Base-by-base conservation (phyloP, 53 echinoderm and acorn worm genomes). In the Mesocentrotus franciscanus region DNA sequence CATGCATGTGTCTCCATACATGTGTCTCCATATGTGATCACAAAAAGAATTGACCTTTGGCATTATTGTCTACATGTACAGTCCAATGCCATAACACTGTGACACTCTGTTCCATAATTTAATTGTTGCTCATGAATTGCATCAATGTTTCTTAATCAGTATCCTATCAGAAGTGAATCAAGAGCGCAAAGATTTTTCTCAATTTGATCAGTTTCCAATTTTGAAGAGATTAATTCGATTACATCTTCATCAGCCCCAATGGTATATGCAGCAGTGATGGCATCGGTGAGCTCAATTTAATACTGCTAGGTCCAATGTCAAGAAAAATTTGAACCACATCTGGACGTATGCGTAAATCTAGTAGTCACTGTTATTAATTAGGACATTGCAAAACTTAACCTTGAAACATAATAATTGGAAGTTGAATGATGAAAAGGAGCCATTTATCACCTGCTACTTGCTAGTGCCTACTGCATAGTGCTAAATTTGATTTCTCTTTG, bases 161-260 rank as follows among this genome's bases (percentile, higher is more conserved):
- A 3, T 27, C 13, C 58, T 26, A 26, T 87, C 58, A 6, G 87
- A 87, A 58, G 29, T 87, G 87, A 87, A 56, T 81, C 87, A 57
- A 29, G 11, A 26, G 11, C 58, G 13, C 58, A 57, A 49, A 87
- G 33, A 91, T 66, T 91, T 18, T 91, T 16, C 33, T 20, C 91
- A 91, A 66, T 91, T 64, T 91, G 91, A 91, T 91, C 91, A 91
- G 11, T 56, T 35, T 34, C 61, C 91, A 91, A 91, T 61, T 91
- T 91, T 30, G 33, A 20, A 20, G 91, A 91, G 35, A 33, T 91
- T 91, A 91, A 91, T 91, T 91, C 35, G 30, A 66, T 91, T 36
- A 91, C 35, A 58, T n/a, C 39, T 20, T 66, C 32, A 61, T 91
- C 35, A 91, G 16, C 91, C 61, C 62, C 56, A 79, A 33, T 0